A percentile compares a stretch with the other conserved stretches of the same genome.
phyloP scores from a whole-genome alignment of 2,113 vertebrate genomes.

The Sclerurus mexicanus region DNA sequence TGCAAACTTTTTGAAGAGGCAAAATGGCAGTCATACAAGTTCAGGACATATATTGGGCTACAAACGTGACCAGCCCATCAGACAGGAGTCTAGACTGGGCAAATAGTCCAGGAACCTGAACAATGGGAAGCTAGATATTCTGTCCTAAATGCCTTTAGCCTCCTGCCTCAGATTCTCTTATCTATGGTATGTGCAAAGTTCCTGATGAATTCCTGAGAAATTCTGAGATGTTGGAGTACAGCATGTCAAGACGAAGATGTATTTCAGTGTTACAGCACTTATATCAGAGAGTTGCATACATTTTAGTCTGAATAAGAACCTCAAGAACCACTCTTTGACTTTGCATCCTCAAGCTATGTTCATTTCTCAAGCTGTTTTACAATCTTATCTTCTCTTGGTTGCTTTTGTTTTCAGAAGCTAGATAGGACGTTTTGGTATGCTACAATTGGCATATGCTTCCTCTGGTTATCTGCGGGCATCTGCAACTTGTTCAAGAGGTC shows the following conservation, averaged over 20 bases:
- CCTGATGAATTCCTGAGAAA: not conserved
- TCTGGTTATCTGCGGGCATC: rapidly evolving
- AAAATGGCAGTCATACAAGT: not conserved
- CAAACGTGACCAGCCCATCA: not conserved
- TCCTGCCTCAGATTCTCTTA: not conserved
- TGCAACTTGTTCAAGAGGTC: not conserved
- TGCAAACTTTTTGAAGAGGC: not conserved
- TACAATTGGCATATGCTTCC: rapidly evolving
- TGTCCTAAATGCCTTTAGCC: not conserved
- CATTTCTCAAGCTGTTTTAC: not conserved
- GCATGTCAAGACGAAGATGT: not conserved
- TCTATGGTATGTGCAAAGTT: not conserved
- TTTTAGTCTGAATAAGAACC: not conserved
- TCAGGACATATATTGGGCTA: not conserved
- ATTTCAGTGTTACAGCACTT: not conserved
- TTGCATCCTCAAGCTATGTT: not conserved
- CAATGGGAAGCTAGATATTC: not conserved
- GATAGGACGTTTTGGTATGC: not conserved
- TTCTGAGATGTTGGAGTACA: not conserved
- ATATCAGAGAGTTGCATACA: rapidly evolving
- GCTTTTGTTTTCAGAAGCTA: not conserved
- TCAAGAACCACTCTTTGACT: not conserved
- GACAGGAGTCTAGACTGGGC: not conserved
- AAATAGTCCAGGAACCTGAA: not conserved
- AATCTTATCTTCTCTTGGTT: not conserved